These are phyloP conservation scores for Spicauda simplicius DNA, from an alignment of 2,888 invertebrate genomes.

Conservation along the genomic window DNA sequence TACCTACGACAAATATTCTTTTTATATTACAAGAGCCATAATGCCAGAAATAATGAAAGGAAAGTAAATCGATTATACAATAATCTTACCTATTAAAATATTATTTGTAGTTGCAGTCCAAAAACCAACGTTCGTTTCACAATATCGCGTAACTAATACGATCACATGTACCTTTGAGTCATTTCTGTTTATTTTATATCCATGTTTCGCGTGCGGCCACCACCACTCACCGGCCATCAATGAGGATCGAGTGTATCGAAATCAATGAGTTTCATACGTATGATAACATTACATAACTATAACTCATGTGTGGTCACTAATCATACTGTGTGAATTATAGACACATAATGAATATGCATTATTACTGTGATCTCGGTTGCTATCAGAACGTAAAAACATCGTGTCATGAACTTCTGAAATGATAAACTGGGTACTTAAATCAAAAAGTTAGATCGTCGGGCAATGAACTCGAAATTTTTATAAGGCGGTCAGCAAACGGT, in stretches of 20 bases:
- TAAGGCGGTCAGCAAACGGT: neutral
- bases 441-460: neutral
- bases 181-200: conserved; percentile 12
- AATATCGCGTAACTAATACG: conserved; percentile 8
- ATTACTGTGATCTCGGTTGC: conserved; percentile 16
- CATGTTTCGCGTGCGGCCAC: conserved; percentile 50
- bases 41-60: too few species aligned
- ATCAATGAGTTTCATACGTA: conserved; percentile 45
- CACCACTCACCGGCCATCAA: conserved; percentile 62
- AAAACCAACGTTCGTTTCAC: conserved; percentile 4
- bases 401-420: conserved; percentile 24
- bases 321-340: conserved; percentile 5
- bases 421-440: conserved; percentile 2
- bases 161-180: conserved; percentile 15
- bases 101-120: neutral
- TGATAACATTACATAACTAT: conserved; percentile 48
- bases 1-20: too few species aligned
- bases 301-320: conserved; percentile 20
- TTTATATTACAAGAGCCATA: too few species aligned
- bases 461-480: neutral
- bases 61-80: too few species aligned
- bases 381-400: conserved; percentile 22
- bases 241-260: conserved; percentile 60
- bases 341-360: conserved; percentile 14
- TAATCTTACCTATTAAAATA: conserved; percentile 9